phyloP scores from a whole-genome alignment of 1,140 invertebrate species.

The Trissolcus basalis region DNA sequence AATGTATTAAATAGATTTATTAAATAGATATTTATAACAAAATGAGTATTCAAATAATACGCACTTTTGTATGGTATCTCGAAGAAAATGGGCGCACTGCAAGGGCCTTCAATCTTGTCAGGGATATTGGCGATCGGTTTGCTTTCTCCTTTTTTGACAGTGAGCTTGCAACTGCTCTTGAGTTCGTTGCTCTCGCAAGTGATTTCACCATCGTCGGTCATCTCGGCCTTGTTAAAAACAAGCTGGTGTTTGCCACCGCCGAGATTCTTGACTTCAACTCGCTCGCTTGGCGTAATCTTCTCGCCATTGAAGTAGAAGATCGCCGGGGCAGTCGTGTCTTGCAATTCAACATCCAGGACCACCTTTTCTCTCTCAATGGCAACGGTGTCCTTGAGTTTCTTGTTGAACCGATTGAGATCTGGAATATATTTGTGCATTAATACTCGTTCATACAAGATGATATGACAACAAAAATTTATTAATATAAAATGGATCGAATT shows the following conservation, averaged over 20 bases:
- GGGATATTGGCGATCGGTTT: conserved; percentile 88
- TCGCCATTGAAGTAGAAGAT: conserved; percentile 96
- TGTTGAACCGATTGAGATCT: conserved; percentile 97
- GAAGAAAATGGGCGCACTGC: conserved; percentile 86
- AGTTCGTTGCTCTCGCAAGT: conserved; percentile 89
- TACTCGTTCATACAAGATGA: background rate
- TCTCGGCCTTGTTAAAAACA: conserved; percentile 88
- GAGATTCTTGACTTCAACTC: conserved; percentile 91
- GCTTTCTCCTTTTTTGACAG: conserved; percentile 89
- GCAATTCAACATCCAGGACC: conserved; percentile 92
- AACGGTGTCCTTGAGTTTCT: conserved; percentile 95
- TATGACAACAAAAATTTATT: background rate
- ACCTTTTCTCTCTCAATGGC: conserved; percentile 93
- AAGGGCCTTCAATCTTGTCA: conserved; percentile 87
- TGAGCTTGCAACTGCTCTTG: conserved; percentile 86
- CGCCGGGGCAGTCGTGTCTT: conserved; percentile 95
- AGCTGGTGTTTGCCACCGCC: conserved; percentile 94
- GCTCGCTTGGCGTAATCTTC: conserved; percentile 86
- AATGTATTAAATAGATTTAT: no score
- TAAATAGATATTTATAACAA: no score
- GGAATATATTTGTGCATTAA: conserved; percentile 33
- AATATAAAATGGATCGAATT: background rate
- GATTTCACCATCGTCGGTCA: conserved; percentile 90
- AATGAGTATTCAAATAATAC: conserved; percentile 15
- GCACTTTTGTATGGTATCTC: conserved; percentile 95